Evolutionary conservation across 2,888 invertebrate species (phyloP).

Genomic region (Ormia ochracea): DNA sequence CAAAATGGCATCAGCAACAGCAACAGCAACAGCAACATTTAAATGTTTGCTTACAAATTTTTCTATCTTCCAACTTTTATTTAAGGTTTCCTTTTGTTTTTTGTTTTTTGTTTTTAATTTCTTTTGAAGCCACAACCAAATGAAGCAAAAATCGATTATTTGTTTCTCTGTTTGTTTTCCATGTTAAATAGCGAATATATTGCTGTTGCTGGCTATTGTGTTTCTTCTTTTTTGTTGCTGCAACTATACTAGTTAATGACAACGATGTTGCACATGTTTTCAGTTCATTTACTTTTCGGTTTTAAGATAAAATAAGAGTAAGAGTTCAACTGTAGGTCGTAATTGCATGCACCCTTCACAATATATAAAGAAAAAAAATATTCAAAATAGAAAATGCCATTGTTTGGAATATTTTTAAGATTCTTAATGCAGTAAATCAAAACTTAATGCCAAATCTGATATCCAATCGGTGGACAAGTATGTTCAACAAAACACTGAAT

Average conservation of each 20-base stretch:
- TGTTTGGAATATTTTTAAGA: too few relatives aligned
- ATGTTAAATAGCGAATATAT: slow-evolving; percentile 43
- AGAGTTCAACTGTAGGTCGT: slow-evolving; percentile 26
- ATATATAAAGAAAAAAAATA: too few relatives aligned
- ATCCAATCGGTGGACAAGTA: too few relatives aligned
- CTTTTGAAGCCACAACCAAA: slow-evolving; percentile 3
- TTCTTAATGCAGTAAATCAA: too few relatives aligned
- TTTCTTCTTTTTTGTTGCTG: slow-evolving; percentile 22
- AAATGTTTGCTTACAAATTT: slow-evolving; percentile 54
- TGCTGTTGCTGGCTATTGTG: slow-evolving; percentile 17
- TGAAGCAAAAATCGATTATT: slow-evolving; percentile 56
- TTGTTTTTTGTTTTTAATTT: not conserved
- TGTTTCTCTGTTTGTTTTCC: slow-evolving; percentile 44
- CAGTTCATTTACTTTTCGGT: slow-evolving; percentile 55
- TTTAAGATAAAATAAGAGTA: slow-evolving; percentile 27
- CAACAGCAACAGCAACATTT: slow-evolving; percentile 45
- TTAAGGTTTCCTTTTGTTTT: slow-evolving; percentile 3
- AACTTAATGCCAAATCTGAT: too few relatives aligned
- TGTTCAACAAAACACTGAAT: too few relatives aligned
- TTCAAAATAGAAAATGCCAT: too few relatives aligned
- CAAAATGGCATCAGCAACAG: slow-evolving; percentile 47
- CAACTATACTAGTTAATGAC: slow-evolving; percentile 46
- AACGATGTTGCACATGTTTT: slow-evolving; percentile 55
- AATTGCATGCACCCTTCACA: slow-evolving; percentile 3
- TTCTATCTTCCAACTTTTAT: slow-evolving; percentile 46